Evolutionary conservation across 2,888 invertebrate species (phyloP), one percentile per base, ranked within the genome.

Genomic region (Halocaridina rubra): DNA sequence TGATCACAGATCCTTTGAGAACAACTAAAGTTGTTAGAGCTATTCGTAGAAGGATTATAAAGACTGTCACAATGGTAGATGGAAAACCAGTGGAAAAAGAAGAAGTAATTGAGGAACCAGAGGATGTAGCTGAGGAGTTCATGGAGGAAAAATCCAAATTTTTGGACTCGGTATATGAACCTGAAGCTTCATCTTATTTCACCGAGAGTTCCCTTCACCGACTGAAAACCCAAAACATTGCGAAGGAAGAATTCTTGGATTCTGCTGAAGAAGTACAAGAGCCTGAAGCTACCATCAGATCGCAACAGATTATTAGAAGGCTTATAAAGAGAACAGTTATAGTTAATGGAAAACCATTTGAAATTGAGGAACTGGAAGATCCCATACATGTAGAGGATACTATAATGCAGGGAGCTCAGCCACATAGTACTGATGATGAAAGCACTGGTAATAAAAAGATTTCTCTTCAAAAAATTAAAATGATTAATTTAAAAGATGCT

Each of bases 31-130:
- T 80, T 53, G 72, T 81, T 7, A 19, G 77, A 69, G 32, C 57
- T 32, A 72, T 80, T 39, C 64, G 75, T 7, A 67, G 82, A 32
- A 76, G 30, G 19, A 76, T 61, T 16, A 82, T 82, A 8, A 74
- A 59, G 69, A 81, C 67, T 27, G 61, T 77, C 2, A 39, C 80
- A 16, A 79, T 69, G 33, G 30, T 85, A 39, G 77, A 85, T 71
- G 81, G 85, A n/a, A 59, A 80, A 39, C 85, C 81, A 24, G 61
- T 85, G 4, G 81, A 85, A 59, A 77, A 67, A n/a, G 57, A 53
- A 59, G 85, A 85, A 53, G 80, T 80, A 27, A 69, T 81, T 13
- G 78, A 84, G 13, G 78, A 84, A 30, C 84, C 82, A 13, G 77
- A 53, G n/a, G 61, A 75, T 13, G 46, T 75, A 24, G n/a, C 77